Evolutionary conservation across 2,888 invertebrate genomes (phyloP), one percentile per base, ranked within the genome.

Genomic region (Desoria tigrina): DNA sequence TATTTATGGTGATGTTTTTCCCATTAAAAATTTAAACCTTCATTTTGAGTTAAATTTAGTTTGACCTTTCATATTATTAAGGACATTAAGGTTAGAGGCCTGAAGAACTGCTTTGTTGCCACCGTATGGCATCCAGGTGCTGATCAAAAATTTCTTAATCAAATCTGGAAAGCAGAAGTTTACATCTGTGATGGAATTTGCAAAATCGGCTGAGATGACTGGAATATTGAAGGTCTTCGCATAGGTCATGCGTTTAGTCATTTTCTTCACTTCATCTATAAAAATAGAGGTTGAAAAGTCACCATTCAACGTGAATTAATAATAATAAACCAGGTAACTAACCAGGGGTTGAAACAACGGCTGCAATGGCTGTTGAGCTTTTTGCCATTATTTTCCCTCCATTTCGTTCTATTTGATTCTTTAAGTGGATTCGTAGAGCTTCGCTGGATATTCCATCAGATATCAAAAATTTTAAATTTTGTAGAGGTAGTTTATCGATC

Each of bases 251-350:
- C n/a, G 16, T 14, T 23, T 51, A 2, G 55, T 55, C 28, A 28
- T 32, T 9, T 11, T 26, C 18, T 55, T 18, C 27, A 55, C 32
- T 55, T 55, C 55, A 28, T 24, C 55, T 55, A 28, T n/a, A 28
- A 16, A 16, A 23, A 18, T 45, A 45, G 4, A 32, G 32, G 32
- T 32, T 45, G n/a, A n/a, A 45, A 39, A 9, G 39, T 39, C 9
- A 39, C 39, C 16, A 39, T 16, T 11, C 16, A 16, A 39, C 39
- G 39, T 11, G 16, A 16, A 11, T 9, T 11, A 9, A 39, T 39
- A 39, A 39, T 39, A 39, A 39, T n/a, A n/a, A n/a, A n/a, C n/a
- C n/a, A n/a, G n/a, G n/a, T 45, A 45, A 6, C 16, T 45, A 9
- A 45, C 55, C 27, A 11, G 27, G 28, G 7, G 16, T n/a, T n/a